Evolutionary conservation across 2,797 vertebrate species (phyloP), one percentile per base, ranked within the genome.

Genomic region (Antrozous pallidus): DNA sequence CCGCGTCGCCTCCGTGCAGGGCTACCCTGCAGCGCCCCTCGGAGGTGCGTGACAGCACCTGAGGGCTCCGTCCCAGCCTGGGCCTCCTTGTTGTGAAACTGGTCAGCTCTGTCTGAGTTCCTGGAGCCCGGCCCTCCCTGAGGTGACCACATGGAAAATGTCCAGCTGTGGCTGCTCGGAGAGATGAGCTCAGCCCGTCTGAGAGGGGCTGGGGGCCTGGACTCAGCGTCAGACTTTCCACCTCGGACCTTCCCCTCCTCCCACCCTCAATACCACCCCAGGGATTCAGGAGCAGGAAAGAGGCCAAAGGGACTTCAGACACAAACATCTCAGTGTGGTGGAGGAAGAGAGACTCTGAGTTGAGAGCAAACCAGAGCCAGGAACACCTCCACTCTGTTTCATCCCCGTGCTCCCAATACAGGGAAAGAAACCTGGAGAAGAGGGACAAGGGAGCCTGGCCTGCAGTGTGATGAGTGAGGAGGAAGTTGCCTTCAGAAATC

Each of bases 161-260:
- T 95, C 96, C 95, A 95, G 93, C 93, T 93, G 94, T 77, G 95
- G 95, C 96, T 94, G 87, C 96, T 95, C 90, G 86, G 81, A 93
- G 88, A 96, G 96, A 97, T 95, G 95, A 96, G 93, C 96, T 97
- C 96, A 97, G 95, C 90, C 81, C 38, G 74, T 79, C 65, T 81
- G 90, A 90, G 82, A 92, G 92, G 86, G 96, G 90, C 75, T 94
- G 94, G 96, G 96, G 95, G 94, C 61, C 95, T 90, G 90, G 42
- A 78, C 84, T 90, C 38, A 0, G 61, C 75, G 4, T 97, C 96
- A 97, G 90, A 96, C 92, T 97, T 97, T 97, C 97, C 96, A 94
- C 92, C 93, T 92, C 45, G 22, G 91, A 95, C 75, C 75, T 73
- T 49, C 86, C 78, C 93, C 91, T 92, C 89, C 86, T 84, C 77